Base-by-base conservation (phyloP, 1,140 invertebrate genomes). In the Parapsyche elsis region DNA sequence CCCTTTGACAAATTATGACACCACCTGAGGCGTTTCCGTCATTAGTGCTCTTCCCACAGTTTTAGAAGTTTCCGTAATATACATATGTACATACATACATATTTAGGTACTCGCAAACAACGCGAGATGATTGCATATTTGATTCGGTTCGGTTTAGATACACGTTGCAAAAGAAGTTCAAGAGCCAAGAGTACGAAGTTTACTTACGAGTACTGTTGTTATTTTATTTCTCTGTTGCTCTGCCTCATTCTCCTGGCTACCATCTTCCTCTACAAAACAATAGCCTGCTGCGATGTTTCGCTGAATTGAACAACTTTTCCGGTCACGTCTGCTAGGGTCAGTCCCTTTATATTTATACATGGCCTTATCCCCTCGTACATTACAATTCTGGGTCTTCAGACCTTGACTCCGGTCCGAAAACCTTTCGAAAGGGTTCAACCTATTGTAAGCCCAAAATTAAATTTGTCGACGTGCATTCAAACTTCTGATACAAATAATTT, bases 251-350 rank as follows among this genome's bases (percentile, higher is more conserved):
- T 9, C 16, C 24, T 53, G 49, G 12, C 49, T n/a, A 7, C 59
- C 9, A 4, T 30, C 64, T 12, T 67, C 10, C 9, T 57, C 44
- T 21, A 23, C 4, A n/a, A 75, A 71, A 75, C 73, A 75, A 75
- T 75, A 49, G 73, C 5, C 49, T 44, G 38, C 46, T 53, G 71
- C 23, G 73, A 46, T 30, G 45, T 75, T 49, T 75, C 38, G 45
- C 73, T 49, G 73, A 45, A 19, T 19, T 53, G 49, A 67, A 53
- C 73, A 46, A 0, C 73, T 46, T 46, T 75, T 75, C 73, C 73
- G 45, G 73, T 75, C 73, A 75, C 73, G 73, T 49, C 45, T 24
- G 21, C 73, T 57, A 75, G 14, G 73, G 73, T 75, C 45, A 75
- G 38, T 14, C 64, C 64, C 73, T 73, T 73, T 73, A 38, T 46